Conservation (phyloP, 2,888 invertebrate species). For the Anoplius nigerrimus region DNA sequence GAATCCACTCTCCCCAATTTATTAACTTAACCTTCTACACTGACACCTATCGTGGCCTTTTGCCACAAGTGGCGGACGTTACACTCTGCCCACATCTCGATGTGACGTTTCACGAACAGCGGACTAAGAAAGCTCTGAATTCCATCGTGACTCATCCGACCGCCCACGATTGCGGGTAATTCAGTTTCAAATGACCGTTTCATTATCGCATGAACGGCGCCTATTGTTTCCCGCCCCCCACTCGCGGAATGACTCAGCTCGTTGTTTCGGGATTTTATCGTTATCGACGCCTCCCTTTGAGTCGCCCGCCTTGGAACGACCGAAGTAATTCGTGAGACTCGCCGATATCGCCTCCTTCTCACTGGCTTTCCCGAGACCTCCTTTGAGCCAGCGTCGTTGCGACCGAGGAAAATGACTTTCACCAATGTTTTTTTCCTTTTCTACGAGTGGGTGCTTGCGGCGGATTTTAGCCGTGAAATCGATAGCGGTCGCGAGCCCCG, state of each 20-base stretch:
- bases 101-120: no score
- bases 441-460: not conserved
- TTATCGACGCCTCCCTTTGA: slow-evolving; percentile 1
- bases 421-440: not conserved
- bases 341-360: no score
- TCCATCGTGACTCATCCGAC: not conserved
- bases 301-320: no score
- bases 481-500: no score
- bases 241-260: slow-evolving; percentile 3
- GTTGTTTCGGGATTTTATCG: slow-evolving; percentile 8
- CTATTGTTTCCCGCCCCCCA: slow-evolving; percentile 18
- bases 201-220: not conserved
- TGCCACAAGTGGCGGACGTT: no score
- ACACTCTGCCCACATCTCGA: no score
- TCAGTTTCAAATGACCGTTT: slow-evolving; percentile 45
- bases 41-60: no score
- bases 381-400: not conserved
- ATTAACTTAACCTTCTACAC: no score
- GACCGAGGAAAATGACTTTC: not conserved
- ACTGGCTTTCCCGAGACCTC: not conserved
- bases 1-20: no score
- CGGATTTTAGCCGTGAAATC: no score
- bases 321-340: no score
- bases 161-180: slow-evolving; percentile 43
- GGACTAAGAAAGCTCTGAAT: no score